Evolutionary conservation across 2,888 invertebrate species (phyloP).

Genomic region (Andrena bucephala): DNA sequence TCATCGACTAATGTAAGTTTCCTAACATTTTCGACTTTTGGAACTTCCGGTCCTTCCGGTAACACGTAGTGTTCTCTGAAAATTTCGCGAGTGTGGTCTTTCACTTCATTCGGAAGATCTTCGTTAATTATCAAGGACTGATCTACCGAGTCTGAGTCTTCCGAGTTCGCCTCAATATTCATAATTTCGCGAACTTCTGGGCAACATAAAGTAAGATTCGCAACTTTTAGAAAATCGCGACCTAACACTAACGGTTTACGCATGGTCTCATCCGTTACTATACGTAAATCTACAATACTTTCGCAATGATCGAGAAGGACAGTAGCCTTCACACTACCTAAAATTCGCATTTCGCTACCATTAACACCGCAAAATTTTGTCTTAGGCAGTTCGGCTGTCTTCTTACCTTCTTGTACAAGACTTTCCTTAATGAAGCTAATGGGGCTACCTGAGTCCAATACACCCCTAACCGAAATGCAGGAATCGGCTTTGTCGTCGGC

Average conservation of each 20-base stretch:
- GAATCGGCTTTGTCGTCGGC: neutral
- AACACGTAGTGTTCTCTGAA: neutral
- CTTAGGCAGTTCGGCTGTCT: neutral
- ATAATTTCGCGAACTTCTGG: too few species aligned
- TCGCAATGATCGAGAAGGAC: neutral
- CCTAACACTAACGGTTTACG: neutral
- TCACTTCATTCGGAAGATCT: neutral
- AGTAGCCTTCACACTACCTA: neutral
- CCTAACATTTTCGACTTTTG: neutral
- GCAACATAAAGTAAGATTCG: too few species aligned
- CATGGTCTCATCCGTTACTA: constrained; percentile 2
- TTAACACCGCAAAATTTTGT: neutral
- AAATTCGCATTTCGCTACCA: neutral
- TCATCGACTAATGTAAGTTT: neutral
- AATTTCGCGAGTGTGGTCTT: neutral
- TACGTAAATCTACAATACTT: neutral
- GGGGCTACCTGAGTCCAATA: neutral
- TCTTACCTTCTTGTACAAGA: neutral
- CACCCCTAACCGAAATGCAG: neutral
- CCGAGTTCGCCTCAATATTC: too few species aligned
- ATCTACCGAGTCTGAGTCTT: too few species aligned
- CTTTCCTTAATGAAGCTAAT: neutral
- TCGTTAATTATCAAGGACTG: neutral
- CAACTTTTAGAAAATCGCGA: neutral
- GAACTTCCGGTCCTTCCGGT: neutral